These are phyloP conservation scores for Acridotheres tristis DNA, from an alignment of 2,797 vertebrate genomes.

Conservation along the genomic window DNA sequence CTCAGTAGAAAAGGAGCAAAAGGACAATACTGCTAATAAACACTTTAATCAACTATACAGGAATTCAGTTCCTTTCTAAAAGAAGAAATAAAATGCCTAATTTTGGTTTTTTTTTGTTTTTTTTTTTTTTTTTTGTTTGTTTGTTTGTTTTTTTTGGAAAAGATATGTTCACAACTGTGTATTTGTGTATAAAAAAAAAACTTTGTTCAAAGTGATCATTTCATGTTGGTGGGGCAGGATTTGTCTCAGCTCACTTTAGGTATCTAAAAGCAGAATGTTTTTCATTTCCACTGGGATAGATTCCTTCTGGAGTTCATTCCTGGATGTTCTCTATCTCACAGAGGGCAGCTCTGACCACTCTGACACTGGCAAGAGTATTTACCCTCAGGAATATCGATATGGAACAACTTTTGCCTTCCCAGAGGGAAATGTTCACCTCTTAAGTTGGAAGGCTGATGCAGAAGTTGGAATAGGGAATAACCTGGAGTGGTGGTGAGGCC, in stretches of 20 bases:
- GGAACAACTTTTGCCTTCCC: neutral
- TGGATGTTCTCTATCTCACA: neutral
- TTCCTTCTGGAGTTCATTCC: neutral
- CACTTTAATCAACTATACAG: neutral
- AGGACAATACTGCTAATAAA: neutral
- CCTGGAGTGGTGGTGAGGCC: rapidly evolving
- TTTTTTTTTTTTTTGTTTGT: neutral
- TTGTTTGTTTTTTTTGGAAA: neutral
- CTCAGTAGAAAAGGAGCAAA: neutral
- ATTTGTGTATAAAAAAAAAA: neutral
- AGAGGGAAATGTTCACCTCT: neutral
- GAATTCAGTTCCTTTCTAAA: neutral
- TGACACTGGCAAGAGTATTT: neutral
- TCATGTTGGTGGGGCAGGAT: neutral
- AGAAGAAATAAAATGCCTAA: rapidly evolving
- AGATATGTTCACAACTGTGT: rapidly evolving
- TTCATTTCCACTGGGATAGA: neutral
- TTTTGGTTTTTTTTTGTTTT: neutral
- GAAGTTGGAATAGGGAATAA: rapidly evolving
- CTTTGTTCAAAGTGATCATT: neutral
- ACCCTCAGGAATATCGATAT: neutral
- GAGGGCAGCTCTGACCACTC: neutral
- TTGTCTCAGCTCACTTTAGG: neutral
- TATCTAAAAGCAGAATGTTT: rapidly evolving
- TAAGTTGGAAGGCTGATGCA: neutral